Base-by-base conservation (phyloP, 2,797 vertebrate genomes). In the Silurus lanzhouensis region DNA sequence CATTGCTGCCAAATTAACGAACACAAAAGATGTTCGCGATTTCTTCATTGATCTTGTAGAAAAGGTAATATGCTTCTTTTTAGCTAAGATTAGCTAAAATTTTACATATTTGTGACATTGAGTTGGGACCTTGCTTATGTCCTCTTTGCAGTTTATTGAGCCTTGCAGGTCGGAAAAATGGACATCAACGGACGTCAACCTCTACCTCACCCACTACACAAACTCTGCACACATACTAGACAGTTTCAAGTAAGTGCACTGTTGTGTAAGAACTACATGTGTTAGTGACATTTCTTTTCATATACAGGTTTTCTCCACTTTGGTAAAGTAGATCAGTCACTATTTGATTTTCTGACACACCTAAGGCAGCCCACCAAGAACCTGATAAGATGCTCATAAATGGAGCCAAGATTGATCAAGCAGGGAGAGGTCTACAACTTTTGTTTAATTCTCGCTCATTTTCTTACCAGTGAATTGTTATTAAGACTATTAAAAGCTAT, bases 31-130 rank as follows among this genome's bases (percentile, higher is more conserved):
- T 0, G 92, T 95, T 72, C 86, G 93, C 10, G 95, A 95, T 81
- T 90, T 95, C 12, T 96, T 95, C 78, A 92, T 94, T 25, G 93
- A 95, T 85, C 94, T 96, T 0, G 94, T 95, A 74, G 95, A 95
- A 85, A 96, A 95, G 94, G 95, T 94, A 86, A 48, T 14, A 15
- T 57, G 20, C 13, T 15, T 76, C 22, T 10, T 10, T 55, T 66
- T 22, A 15, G 5, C 6, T 2, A 31, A 19, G 7, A 19, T 81
- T 55, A n/a, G 31, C 3, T 84, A n/a, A 19, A 57, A 22, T 48
- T 19, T 55, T 6, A 38, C 6, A 19, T 57, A 17, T 1, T n/a
- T 20, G 3, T 9, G 71, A n/a, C 61, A 60, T 48, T 68, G 13
- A 38, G 1, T 68, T 75, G 67, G 64, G n/a, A 86, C 31, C 27